phyloP scores from a whole-genome alignment of 2,888 invertebrate species.

The Macrosiphum euphorbiae region DNA sequence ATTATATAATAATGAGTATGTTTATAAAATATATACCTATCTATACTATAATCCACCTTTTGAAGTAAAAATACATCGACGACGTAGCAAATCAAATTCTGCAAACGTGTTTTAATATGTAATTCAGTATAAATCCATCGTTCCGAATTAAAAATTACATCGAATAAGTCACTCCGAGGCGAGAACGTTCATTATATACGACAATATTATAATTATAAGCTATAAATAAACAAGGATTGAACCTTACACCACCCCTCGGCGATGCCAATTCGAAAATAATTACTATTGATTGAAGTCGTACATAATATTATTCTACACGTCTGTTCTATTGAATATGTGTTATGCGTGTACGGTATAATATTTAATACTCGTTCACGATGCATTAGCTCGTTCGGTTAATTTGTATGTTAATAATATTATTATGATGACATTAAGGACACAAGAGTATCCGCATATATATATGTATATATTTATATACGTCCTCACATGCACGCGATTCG shows the following conservation, averaged over 20 bases:
- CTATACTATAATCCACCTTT: background rate
- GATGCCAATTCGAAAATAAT: background rate
- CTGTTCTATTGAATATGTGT: background rate
- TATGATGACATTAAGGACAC: background rate
- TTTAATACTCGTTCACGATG: background rate
- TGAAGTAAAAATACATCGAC: background rate
- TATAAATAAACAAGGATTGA: background rate
- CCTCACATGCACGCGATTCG: background rate
- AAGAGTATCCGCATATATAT: background rate
- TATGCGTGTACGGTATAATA: background rate
- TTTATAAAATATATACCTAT: background rate
- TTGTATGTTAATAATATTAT: conserved; percentile 1
- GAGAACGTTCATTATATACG: background rate
- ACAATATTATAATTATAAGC: background rate
- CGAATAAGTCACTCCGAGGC: background rate
- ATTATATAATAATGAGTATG: background rate
- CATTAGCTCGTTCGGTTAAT: background rate
- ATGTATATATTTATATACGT: too few relatives aligned
- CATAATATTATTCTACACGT: background rate
- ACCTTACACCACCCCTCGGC: background rate
- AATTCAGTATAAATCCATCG: background rate
- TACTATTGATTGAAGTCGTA: background rate
- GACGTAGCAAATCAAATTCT: background rate
- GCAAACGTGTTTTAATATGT: background rate
- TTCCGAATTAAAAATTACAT: background rate